Base-by-base conservation (phyloP, 2,113 vertebrate species). In the Dasyornis broadbenti region DNA sequence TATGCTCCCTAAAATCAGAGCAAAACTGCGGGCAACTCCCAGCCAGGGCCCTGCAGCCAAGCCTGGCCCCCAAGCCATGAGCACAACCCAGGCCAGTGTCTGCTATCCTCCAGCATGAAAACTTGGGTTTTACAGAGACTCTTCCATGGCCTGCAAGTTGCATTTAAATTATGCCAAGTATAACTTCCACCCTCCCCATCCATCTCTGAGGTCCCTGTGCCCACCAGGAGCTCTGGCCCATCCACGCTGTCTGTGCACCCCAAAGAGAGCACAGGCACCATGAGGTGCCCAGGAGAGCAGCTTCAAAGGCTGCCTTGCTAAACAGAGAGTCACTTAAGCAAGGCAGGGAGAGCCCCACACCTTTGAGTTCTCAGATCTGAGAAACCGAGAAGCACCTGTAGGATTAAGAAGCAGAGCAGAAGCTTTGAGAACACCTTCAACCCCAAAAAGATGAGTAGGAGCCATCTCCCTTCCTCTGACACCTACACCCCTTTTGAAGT, bases 231-330 rank as follows among this genome's bases (percentile, higher is more conserved):
- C 59, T 63, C n/a, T 14, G 39, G 6, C 10, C 30, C 77, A 40
- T 39, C 52, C 69, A 24, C 44, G 11, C 14, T 27, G 26, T 16
- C n/a, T n/a, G 45, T 9, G 52, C 61, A 37, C 6, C 45, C 45
- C 60, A 63, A 37, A 15, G 16, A 24, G 33, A 79, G 57, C 23
- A 1, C 3, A 0, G 59, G 35, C 71, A 65, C 0, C 0, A 7
- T 0, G 1, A 64, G 49, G 26, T 37, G 56, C 52, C 0, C 0
- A 52, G 39, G 10, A 57, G 42, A 72, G n/a, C 22, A 42, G 17
- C 72, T 85, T 69, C 85, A 57, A 80, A 88, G n/a, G 57, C 78
- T 80, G 31, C 50, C 42, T 50, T 7, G 3, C 57, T 79, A 39
- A 85, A 82, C 3, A 56, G 52, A 39, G 64, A 87, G 16, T 50